Conservation (phyloP, 2,113 vertebrate species). For the Scartelaos histophorus region DNA sequence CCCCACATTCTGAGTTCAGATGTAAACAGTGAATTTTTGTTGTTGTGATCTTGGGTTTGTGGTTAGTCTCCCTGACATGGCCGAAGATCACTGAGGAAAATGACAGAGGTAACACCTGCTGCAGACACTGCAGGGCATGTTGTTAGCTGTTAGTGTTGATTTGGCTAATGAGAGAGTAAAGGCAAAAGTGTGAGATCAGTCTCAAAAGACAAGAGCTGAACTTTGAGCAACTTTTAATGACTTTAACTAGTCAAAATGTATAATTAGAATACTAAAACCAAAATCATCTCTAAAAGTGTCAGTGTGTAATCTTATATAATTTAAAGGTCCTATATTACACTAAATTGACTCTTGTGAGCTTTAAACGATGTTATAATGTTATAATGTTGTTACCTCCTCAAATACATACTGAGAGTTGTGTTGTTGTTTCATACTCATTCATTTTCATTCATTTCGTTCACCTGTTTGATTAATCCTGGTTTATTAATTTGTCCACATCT, state of each 20-base stretch:
- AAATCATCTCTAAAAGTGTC: neutral
- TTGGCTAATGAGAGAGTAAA: conserved; percentile 43
- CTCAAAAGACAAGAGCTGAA: neutral
- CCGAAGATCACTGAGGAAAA: conserved; percentile 31
- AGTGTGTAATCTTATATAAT: neutral
- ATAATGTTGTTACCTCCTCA: too few species aligned
- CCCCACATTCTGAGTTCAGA: too few species aligned
- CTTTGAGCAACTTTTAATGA: neutral
- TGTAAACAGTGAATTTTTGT: too few species aligned
- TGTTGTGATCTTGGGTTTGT: conserved; percentile 7
- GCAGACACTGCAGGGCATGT: conserved; percentile 47
- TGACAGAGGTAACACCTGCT: conserved; percentile 48
- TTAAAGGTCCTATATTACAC: too few species aligned
- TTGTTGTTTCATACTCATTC: too few species aligned
- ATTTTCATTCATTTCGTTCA: too few species aligned
- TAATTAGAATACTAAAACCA: neutral
- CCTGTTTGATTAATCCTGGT: too few species aligned
- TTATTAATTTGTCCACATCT: too few species aligned
- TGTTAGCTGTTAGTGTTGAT: conserved; percentile 48
- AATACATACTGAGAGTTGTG: too few species aligned
- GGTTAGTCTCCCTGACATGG: conserved; percentile 46
- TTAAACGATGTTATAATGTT: too few species aligned
- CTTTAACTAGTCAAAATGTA: neutral
- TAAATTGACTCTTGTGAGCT: too few species aligned
- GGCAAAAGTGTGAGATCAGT: conserved; percentile 26